Evolutionary conservation across 1,140 invertebrate genomes (phyloP), one percentile per base, ranked within the genome.

Genomic region (Bathynomus jamesi): DNA sequence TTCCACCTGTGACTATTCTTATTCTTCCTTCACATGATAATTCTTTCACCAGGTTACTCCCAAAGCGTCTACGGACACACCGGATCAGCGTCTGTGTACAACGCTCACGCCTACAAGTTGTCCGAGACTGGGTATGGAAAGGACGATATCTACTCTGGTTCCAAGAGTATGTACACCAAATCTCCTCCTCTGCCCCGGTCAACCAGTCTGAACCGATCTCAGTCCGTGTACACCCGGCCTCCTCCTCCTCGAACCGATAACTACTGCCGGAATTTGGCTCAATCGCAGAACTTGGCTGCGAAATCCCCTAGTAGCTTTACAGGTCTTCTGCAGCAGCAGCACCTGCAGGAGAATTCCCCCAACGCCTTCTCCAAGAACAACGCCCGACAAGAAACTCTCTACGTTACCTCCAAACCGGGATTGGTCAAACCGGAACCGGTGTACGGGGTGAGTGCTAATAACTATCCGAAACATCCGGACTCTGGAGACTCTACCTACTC

Each of bases 131-230:
- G 69, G n/a, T 62, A 53, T 61, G 69, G 40, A 17, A 70, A 69
- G 29, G 73, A 77, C 46, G 75, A 77, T 62, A 85, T 93, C 53
- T 93, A 94, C 79, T 91, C 90, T 21, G 91, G 91, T 3, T 92
- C 90, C 10, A 91, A 92, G 78, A 93, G 91, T 0, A 81, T 94
- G 21, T 92, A 92, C 80, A 90, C 91, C 80, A 89, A 90, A 77
- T 92, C 90, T 0, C 92, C 92, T 25, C 78, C 78, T 17, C 69
- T 79, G 10, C 90, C 91, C 0, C 80, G 91, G 31, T 89, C 90
- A 25, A 90, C 92, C 2, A 71, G 64, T 32, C 61, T 78, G 0
- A 92, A 92, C 80, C 86, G 92, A 28, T 93, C 91, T 0, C 92
- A 94, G 79, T 93, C 90, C 3, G 91, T 94, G 24, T 94, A 94